Evolutionary conservation across 2,113 vertebrate genomes (phyloP).

Genomic region (Porphyrio hochstetteri): DNA sequence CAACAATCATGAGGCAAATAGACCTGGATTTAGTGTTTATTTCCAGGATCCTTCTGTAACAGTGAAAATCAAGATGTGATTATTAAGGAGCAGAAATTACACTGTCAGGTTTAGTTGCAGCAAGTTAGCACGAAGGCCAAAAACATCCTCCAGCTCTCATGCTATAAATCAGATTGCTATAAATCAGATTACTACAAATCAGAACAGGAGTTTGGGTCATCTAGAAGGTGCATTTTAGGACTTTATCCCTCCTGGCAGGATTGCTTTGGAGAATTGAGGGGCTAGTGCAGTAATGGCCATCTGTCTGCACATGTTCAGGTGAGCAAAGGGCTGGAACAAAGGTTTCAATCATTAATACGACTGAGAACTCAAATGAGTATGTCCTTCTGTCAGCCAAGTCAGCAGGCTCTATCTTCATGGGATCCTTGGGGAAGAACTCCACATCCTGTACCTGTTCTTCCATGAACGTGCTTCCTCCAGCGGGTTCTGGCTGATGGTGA

Average conservation of each 20-base stretch:
- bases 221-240: not conserved
- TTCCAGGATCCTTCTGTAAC: not conserved
- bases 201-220: not conserved
- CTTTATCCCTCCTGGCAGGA: not conserved
- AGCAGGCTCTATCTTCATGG: not conserved
- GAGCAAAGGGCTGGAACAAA: not conserved
- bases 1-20: not conserved
- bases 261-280: not conserved
- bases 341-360: not conserved
- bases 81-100: not conserved
- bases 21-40: not conserved
- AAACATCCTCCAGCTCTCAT: not conserved
- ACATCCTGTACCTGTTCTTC: not conserved
- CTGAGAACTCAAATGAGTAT: not conserved
- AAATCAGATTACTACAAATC: no score
- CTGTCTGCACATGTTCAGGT: not conserved
- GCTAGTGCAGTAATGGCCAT: not conserved
- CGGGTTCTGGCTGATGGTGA: not conserved
- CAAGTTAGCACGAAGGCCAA: not conserved
- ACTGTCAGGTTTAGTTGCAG: not conserved
- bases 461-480: not conserved
- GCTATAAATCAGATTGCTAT: no score
- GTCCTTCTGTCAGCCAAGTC: not conserved
- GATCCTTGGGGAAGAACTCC: constrained; percentile 12
- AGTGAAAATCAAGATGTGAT: not conserved